Evolutionary conservation across 2,113 vertebrate genomes (phyloP).

Genomic region (Ploceus nigricollis): DNA sequence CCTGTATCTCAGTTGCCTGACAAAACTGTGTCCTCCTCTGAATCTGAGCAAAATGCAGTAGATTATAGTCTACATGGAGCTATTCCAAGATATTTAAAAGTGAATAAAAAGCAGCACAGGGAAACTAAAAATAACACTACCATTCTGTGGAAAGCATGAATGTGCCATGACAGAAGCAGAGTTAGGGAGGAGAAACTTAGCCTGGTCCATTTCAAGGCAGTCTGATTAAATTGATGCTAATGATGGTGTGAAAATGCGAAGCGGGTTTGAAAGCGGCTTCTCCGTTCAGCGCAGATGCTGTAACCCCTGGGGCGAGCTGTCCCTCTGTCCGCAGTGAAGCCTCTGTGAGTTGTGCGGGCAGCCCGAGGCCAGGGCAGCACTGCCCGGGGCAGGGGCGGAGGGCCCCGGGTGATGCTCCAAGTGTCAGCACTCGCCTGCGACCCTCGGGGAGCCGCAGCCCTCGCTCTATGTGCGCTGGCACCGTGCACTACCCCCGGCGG

Average conservation of each 20-base stretch:
- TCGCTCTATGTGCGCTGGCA: neutral
- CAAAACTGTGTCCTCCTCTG: neutral
- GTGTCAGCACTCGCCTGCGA: neutral
- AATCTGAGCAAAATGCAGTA: neutral
- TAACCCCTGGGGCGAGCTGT: neutral
- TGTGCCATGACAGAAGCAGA: neutral
- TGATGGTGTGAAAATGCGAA: fast-evolving
- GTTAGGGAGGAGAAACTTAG: neutral
- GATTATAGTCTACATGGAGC: neutral
- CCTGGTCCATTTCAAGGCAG: neutral
- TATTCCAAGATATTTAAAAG: slow-evolving; percentile 17
- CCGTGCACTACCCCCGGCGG: fast-evolving
- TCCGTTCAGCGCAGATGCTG: fast-evolving
- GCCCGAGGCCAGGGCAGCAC: fast-evolving
- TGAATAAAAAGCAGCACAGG: neutral
- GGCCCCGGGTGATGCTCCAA: fast-evolving
- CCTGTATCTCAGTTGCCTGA: neutral
- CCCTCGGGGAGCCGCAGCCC: too few relatives aligned
- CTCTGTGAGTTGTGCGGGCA: fast-evolving
- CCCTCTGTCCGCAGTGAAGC: too few relatives aligned
- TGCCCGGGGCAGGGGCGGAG: fast-evolving
- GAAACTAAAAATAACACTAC: slow-evolving; percentile 25
- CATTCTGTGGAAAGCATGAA: neutral
- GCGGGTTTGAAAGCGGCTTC: neutral
- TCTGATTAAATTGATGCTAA: neutral